phyloP scores from a whole-genome alignment of 2,888 invertebrate species.

The Chloroclystis v-ata region DNA sequence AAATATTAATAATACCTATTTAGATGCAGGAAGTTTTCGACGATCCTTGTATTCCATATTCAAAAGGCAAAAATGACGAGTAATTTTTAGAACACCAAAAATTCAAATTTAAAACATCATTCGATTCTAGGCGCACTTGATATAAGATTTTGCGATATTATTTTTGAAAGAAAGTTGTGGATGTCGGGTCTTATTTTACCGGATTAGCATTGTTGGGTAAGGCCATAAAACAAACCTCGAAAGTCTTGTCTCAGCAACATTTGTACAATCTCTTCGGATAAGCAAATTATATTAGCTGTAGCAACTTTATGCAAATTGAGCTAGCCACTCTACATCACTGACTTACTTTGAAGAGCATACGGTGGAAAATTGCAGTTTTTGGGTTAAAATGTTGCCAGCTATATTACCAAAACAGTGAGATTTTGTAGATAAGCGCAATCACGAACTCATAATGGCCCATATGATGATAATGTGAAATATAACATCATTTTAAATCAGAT shows the following conservation, averaged over 20 bases:
- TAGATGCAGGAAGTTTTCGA: too few relatives aligned
- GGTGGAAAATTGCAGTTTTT: conserved; percentile 22
- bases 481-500: too few relatives aligned
- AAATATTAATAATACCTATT: too few relatives aligned
- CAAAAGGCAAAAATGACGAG: too few relatives aligned
- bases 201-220: too few relatives aligned
- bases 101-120: too few relatives aligned
- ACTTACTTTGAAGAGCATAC: conserved; percentile 34
- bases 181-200: too few relatives aligned
- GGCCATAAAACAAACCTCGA: too few relatives aligned
- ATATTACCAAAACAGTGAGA: background rate
- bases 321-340: conserved; percentile 33
- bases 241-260: background rate
- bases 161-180: background rate
- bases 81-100: too few relatives aligned
- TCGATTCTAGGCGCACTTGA: too few relatives aligned
- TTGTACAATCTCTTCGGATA: conserved; percentile 36
- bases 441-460: background rate
- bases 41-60: too few relatives aligned
- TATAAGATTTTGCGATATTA: background rate
- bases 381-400: conserved; percentile 4
- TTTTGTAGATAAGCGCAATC: background rate
- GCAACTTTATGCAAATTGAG: conserved; percentile 7
- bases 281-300: conserved; percentile 30
- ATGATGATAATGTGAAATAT: background rate